phyloP scores from a whole-genome alignment of 2,113 vertebrate species.

The Podocnemis expansa region DNA sequence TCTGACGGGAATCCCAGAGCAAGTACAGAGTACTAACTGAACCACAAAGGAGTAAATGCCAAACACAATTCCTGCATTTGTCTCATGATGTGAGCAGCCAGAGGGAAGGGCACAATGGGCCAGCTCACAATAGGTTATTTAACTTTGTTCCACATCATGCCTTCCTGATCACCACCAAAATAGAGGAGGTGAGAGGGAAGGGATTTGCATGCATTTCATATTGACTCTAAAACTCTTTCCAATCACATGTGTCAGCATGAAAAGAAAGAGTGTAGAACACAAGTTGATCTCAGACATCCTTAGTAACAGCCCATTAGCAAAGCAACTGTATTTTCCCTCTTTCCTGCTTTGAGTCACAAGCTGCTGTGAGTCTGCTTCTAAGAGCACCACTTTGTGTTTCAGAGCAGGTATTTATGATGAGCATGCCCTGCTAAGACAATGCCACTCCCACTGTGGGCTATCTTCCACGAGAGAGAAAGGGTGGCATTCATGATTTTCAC shows the following conservation, averaged over 20 bases:
- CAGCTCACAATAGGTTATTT: fast-evolving
- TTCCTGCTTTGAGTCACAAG: not conserved
- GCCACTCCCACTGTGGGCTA: not conserved
- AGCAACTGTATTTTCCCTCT: not conserved
- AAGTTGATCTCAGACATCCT: not conserved
- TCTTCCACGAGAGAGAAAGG: not conserved
- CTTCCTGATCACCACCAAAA: fast-evolving
- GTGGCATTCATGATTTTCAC: not conserved
- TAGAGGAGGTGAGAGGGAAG: not conserved
- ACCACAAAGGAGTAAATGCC: not conserved
- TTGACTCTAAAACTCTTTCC: not conserved
- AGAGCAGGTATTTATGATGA: not conserved
- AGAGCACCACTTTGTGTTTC: not conserved
- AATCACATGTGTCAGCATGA: not conserved
- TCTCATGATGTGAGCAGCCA: not conserved
- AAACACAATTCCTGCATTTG: not conserved
- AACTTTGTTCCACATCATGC: not conserved
- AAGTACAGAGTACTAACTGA: fast-evolving
- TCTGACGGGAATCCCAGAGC: not conserved
- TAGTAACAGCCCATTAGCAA: not conserved
- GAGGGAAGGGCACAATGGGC: not conserved
- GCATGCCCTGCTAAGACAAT: not conserved
- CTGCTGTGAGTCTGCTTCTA: not conserved
- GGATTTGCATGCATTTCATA: not conserved
- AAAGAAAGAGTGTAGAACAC: not conserved